Evolutionary conservation across 2,797 vertebrate genomes (phyloP).

Genomic region (Simalia tracyae): DNA sequence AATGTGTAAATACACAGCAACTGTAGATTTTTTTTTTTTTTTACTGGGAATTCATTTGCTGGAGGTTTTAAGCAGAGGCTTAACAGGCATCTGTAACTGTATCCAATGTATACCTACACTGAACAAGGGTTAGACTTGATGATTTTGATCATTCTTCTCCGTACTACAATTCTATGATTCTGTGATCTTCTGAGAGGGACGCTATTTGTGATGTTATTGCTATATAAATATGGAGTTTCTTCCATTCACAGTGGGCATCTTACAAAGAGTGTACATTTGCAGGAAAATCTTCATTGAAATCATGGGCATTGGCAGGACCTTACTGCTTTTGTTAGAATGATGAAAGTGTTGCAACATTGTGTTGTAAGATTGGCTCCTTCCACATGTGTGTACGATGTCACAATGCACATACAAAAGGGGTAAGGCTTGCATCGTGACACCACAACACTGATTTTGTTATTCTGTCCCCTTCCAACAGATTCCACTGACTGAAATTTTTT

Average conservation of each 20-base stretch:
- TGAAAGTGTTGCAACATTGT: background rate
- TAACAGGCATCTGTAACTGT: background rate
- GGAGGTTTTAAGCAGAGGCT: background rate
- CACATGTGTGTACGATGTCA: background rate
- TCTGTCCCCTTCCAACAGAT: background rate
- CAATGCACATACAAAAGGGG: background rate
- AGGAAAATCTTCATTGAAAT: background rate
- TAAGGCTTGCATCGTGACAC: background rate
- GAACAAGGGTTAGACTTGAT: background rate
- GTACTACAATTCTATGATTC: background rate
- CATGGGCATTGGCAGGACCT: background rate
- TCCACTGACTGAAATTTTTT: background rate
- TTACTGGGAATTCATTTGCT: background rate
- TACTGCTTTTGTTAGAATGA: background rate
- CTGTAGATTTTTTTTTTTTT: background rate
- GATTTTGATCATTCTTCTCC: background rate
- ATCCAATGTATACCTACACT: background rate
- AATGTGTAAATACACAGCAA: background rate
- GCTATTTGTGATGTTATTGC: background rate
- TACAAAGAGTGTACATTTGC: background rate
- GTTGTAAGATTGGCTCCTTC: background rate
- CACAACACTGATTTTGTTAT: background rate
- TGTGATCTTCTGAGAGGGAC: background rate
- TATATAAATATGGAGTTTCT: background rate
- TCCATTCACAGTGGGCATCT: background rate